phyloP scores from a whole-genome alignment of 2,888 invertebrate species.

The Ephialtes manifestator region DNA sequence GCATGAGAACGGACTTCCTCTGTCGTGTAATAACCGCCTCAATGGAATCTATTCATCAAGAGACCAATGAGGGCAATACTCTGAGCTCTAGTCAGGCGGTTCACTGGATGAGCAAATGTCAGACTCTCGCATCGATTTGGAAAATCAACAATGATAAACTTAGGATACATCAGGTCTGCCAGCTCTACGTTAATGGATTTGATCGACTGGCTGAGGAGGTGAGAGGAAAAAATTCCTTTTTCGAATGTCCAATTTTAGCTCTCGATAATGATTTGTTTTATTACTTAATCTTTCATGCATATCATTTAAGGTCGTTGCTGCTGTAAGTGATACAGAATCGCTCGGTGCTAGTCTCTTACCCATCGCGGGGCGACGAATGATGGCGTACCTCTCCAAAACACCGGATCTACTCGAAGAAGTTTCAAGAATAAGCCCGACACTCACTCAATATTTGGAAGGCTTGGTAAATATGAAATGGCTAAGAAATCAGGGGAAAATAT shows the following conservation, averaged over 20 bases:
- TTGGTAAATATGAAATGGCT: slow-evolving; percentile 82
- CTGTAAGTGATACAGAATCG: slow-evolving; percentile 90
- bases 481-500: too few species aligned
- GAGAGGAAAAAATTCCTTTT: slow-evolving; percentile 65
- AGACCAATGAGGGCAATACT: slow-evolving; percentile 86
- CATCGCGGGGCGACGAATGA: slow-evolving; percentile 93
- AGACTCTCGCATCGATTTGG: slow-evolving; percentile 92
- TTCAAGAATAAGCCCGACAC: slow-evolving; percentile 91
- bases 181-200: slow-evolving; percentile 88
- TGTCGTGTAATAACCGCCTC: slow-evolving; percentile 91
- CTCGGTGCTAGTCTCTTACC: slow-evolving; percentile 91
- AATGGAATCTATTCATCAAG: slow-evolving; percentile 90
- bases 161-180: slow-evolving; percentile 92
- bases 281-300: slow-evolving; percentile 86
- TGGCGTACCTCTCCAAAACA: slow-evolving; percentile 89
- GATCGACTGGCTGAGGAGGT: slow-evolving; percentile 89
- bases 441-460: slow-evolving; percentile 92
- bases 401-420: slow-evolving; percentile 89
- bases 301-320: slow-evolving; percentile 87
- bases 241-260: slow-evolving; percentile 75
- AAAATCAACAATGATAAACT: slow-evolving; percentile 90
- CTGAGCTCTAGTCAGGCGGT: slow-evolving; percentile 86
- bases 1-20: slow-evolving; percentile 91
- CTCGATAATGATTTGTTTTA: background rate
- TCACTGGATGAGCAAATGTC: slow-evolving; percentile 91